These are phyloP conservation scores for Actinia equina DNA, from an alignment of 64 coral and sea anemone genomes.

Conservation along the genomic window DNA sequence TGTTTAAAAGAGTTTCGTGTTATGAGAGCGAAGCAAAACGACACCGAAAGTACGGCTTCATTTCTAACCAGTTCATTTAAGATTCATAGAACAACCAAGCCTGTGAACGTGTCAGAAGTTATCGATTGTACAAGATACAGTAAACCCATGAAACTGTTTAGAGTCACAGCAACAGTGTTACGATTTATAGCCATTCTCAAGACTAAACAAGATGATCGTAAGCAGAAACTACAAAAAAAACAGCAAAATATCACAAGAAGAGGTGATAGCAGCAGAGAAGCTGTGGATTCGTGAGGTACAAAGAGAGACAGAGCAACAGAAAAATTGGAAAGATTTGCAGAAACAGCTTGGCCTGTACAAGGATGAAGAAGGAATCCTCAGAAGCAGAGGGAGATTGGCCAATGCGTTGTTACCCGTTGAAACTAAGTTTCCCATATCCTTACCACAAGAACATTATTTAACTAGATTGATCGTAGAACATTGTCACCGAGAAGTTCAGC, in stretches of 20 bases:
- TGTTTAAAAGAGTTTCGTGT: conserved; percentile 32
- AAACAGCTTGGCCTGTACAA: conserved; percentile 53
- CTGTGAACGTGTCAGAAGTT: conserved; percentile 35
- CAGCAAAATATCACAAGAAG: conserved; percentile 30
- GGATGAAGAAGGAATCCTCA: conserved; percentile 35
- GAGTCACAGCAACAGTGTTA: conserved; percentile 55
- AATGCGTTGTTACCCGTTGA: conserved; percentile 19
- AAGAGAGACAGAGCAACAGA: conserved; percentile 15
- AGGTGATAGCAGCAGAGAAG: conserved; percentile 32
- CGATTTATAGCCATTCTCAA: conserved; percentile 49
- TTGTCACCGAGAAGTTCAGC: conserved; percentile 39
- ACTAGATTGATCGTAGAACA: conserved; percentile 44
- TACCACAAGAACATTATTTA: conserved; percentile 54
- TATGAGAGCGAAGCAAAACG: background rate
- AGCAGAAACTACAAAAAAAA: background rate
- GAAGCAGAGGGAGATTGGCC: conserved; percentile 43
- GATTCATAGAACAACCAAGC: background rate
- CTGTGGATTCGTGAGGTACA: conserved; percentile 59
- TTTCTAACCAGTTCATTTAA: background rate
- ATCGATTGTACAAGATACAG: conserved; percentile 63
- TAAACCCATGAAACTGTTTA: conserved; percentile 35
- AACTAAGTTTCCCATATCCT: conserved; percentile 24
- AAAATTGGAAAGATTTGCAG: conserved; percentile 39
- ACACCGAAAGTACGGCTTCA: background rate
- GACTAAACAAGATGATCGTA: background rate